phyloP scores from a whole-genome alignment of 2,888 invertebrate species.

The Nycteola revayana region DNA sequence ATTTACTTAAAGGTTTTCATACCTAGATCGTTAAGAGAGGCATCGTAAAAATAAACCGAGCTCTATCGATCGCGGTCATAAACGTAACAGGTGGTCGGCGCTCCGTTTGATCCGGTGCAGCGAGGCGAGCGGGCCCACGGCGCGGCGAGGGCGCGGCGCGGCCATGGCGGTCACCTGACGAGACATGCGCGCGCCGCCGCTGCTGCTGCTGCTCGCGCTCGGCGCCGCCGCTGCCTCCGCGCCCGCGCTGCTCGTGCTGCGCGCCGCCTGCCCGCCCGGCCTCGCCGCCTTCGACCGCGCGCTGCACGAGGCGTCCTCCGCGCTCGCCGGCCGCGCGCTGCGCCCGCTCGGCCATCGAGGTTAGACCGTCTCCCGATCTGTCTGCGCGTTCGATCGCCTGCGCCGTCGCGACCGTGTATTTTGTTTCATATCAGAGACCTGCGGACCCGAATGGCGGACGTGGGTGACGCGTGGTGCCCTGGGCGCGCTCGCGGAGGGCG shows the following conservation, averaged over 20 bases:
- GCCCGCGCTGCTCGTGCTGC: slow-evolving; percentile 51
- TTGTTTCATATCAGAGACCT: slow-evolving; percentile 46
- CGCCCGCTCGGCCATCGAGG: slow-evolving; percentile 10
- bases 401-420: background rate
- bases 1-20: too few relatives aligned
- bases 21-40: too few relatives aligned
- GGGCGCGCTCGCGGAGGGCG: slow-evolving; percentile 40
- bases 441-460: slow-evolving; percentile 44
- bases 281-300: slow-evolving; percentile 30
- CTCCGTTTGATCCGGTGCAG: slow-evolving; percentile 50
- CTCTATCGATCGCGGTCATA: slow-evolving; percentile 17
- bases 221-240: slow-evolving; percentile 13
- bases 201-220: slow-evolving; percentile 5
- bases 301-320: slow-evolving; percentile 21
- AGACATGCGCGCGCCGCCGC: slow-evolving; percentile 53
- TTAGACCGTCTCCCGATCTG: background rate
- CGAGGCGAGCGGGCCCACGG: slow-evolving; percentile 31
- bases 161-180: slow-evolving; percentile 38
- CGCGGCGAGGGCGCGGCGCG: slow-evolving; percentile 33
- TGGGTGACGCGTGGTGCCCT: slow-evolving; percentile 44
- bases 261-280: slow-evolving; percentile 45
- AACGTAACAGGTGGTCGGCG: slow-evolving; percentile 15
- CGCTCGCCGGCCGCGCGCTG: slow-evolving; percentile 12
- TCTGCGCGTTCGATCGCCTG: too few relatives aligned
- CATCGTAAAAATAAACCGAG: background rate